phyloP scores from a whole-genome alignment of 2,113 vertebrate genomes.

The Caranx ignobilis region DNA sequence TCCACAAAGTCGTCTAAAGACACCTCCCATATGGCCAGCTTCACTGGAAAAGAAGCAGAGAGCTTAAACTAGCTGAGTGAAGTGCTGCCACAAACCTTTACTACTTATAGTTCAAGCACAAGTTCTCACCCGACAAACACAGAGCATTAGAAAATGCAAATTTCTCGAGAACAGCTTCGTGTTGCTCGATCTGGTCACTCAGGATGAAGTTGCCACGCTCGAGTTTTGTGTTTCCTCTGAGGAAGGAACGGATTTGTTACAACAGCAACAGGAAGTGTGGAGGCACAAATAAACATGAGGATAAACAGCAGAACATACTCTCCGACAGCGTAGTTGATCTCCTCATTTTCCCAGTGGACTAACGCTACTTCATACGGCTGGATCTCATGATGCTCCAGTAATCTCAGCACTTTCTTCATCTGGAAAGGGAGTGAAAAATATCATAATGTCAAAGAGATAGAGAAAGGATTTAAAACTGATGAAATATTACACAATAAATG shows the following conservation, averaged over 20 bases:
- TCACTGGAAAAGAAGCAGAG: slow-evolving; percentile 85
- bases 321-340: slow-evolving; percentile 91
- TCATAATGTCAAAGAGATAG: neutral
- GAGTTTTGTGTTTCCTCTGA: slow-evolving; percentile 93
- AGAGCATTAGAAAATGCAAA: slow-evolving; percentile 99
- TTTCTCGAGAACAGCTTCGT: slow-evolving; percentile 91
- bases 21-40: slow-evolving; percentile 98
- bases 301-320: slow-evolving; percentile 83
- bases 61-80: neutral
- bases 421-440: slow-evolving; percentile 56
- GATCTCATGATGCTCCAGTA: slow-evolving; percentile 94
- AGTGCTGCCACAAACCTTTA: neutral
- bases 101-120: neutral
- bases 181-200: slow-evolving; percentile 85
- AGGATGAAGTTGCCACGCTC: slow-evolving; percentile 91
- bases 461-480: too few relatives aligned
- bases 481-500: neutral
- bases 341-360: slow-evolving; percentile 98
- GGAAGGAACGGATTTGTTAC: slow-evolving; percentile 1
- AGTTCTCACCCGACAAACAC: slow-evolving; percentile 91
- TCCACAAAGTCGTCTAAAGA: slow-evolving; percentile 96
- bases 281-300: slow-evolving; percentile 8
- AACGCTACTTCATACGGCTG: slow-evolving; percentile 95
- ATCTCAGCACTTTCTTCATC: slow-evolving; percentile 89
- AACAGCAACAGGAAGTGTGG: neutral